Evolutionary conservation across 35 echinoderm and acorn worm species (phyloP).

Genomic region (Amphiura filiformis): DNA sequence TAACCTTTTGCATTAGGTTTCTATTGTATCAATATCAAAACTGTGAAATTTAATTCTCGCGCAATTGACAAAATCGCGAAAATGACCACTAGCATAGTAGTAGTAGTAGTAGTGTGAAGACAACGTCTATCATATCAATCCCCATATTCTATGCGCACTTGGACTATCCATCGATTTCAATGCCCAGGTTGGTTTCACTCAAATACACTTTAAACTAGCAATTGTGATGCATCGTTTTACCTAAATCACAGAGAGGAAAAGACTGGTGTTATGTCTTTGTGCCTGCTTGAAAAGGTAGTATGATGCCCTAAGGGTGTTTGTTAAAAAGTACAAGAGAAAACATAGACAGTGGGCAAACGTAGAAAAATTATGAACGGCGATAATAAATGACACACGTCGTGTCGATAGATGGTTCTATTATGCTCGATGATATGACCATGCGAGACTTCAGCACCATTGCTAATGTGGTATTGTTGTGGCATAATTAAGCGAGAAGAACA

Average conservation of each 20-base stretch:
- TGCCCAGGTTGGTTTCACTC: too few species aligned
- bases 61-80: too few species aligned
- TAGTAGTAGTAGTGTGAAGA: too few species aligned
- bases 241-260: neutral
- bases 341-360: neutral
- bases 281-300: neutral
- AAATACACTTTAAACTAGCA: too few species aligned
- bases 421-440: too few species aligned
- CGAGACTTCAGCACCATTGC: neutral
- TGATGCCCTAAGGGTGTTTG: neutral
- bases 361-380: neutral
- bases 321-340: neutral
- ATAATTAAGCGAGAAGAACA: neutral
- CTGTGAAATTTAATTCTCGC: too few species aligned
- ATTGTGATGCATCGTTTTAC: neutral
- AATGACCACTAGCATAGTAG: too few species aligned
- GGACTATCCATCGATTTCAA: too few species aligned
- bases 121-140: too few species aligned
- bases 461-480: neutral
- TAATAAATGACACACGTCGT: neutral
- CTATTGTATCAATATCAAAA: too few species aligned
- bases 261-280: neutral
- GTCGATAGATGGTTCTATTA: neutral
- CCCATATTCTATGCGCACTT: too few species aligned
- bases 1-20: too few species aligned